Percentiles rank a stretch among this genome's conserved stretches.
phyloP scores from a whole-genome alignment of 2,888 invertebrate species.

The Ceraclea dissimilis region DNA sequence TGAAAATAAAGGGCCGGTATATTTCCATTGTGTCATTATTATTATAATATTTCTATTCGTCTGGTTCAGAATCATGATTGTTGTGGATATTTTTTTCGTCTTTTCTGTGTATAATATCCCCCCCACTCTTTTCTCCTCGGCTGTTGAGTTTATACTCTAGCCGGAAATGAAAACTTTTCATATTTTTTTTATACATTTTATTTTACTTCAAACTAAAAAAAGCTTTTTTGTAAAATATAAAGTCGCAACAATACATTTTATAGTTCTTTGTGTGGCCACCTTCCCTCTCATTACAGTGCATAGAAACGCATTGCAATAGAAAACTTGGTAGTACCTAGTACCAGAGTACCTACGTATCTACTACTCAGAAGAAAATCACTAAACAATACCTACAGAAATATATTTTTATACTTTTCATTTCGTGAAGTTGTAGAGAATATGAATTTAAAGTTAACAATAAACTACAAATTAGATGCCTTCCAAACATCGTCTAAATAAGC shows the following conservation, averaged over 20 bases:
- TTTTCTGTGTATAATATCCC: background rate
- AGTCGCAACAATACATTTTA: background rate
- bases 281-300: background rate
- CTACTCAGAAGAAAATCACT: too few species aligned
- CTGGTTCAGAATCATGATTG: background rate
- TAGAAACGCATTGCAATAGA: too few species aligned
- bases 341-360: too few species aligned
- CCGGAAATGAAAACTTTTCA: background rate
- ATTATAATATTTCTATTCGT: background rate
- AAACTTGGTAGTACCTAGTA: too few species aligned
- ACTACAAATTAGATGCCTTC: too few species aligned
- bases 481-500: too few species aligned
- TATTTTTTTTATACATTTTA: background rate
- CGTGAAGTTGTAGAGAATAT: too few species aligned
- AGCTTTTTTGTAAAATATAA: background rate
- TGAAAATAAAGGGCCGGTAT: too few species aligned
- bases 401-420: too few species aligned
- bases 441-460: too few species aligned
- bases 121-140: too few species aligned
- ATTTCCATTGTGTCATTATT: background rate
- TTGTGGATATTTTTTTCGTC: background rate
- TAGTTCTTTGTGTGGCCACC: constrained; percentile 1
- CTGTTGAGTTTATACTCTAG: background rate
- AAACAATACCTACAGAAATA: too few species aligned
- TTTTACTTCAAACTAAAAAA: background rate